Evolutionary conservation across 2,113 vertebrate species (phyloP).

Genomic region (Etia nguti): DNA sequence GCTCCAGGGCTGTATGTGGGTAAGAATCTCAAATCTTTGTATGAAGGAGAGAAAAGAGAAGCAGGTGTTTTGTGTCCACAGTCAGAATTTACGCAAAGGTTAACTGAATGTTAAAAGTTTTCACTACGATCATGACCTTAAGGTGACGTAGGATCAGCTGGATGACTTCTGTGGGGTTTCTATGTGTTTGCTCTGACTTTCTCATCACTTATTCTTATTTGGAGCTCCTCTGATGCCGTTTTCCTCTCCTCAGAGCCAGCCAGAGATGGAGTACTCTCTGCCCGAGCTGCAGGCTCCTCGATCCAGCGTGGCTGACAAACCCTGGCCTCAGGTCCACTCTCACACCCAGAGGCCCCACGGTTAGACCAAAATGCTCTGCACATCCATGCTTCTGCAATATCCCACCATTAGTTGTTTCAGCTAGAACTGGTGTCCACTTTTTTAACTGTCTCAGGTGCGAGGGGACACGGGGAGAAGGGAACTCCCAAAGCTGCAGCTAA

Average conservation of each 20-base stretch:
- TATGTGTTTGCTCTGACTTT: not conserved
- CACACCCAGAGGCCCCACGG: conserved; percentile 81
- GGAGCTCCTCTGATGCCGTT: not conserved
- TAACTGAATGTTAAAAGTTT: not conserved
- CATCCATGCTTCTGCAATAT: not conserved
- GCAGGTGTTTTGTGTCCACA: not conserved
- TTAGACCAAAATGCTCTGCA: conserved; percentile 36
- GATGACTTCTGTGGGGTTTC: not conserved
- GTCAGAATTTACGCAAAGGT: not conserved
- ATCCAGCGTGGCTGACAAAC: conserved; percentile 74
- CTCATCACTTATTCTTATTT: not conserved
- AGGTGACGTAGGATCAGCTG: not conserved
- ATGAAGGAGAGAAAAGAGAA: not conserved
- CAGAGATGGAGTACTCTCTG: conserved; percentile 80
- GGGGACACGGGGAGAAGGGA: conserved; percentile 73
- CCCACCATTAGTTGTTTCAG: not conserved
- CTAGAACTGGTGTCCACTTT: not conserved
- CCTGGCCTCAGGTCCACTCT: conserved; percentile 73
- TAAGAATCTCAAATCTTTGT: not conserved
- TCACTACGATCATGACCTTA: not conserved
- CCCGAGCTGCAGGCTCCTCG: conserved; percentile 73
- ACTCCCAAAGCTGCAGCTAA: conserved; percentile 56
- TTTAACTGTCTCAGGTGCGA: conserved; percentile 58
- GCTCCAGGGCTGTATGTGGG: not conserved
- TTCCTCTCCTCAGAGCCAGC: conserved; percentile 80